These are phyloP conservation scores for Oryzias sinensis DNA, from an alignment of 2,797 vertebrate species.

Conservation along the genomic window DNA sequence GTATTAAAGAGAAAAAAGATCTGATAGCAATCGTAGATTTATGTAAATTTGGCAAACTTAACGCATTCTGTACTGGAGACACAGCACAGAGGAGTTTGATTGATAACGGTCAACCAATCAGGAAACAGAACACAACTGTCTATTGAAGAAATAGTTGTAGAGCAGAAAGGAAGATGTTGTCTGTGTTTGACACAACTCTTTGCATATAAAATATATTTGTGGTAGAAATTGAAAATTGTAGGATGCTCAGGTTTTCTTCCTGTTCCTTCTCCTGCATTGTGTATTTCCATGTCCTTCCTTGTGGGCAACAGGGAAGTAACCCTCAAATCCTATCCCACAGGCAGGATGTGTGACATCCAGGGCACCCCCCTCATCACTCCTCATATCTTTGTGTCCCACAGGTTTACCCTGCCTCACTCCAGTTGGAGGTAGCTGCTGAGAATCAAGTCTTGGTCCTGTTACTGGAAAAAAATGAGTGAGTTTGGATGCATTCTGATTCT, in stretches of 20 bases:
- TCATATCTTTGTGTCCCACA: constrained; percentile 72
- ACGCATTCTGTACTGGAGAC: no score
- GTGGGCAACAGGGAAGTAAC: constrained; percentile 16
- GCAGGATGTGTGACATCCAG: constrained; percentile 48
- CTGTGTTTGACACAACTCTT: no score
- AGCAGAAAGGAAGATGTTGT: no score
- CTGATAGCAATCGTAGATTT: no score
- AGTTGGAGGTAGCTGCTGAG: constrained; percentile 80
- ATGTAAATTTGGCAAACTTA: no score
- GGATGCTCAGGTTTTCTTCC: constrained; percentile 50
- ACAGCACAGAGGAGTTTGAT: no score
- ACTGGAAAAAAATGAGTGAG: constrained; percentile 94
- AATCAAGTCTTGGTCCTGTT: constrained; percentile 80
- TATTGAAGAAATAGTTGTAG: no score
- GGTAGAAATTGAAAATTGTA: constrained; percentile 14
- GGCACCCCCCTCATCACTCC: constrained; percentile 31
- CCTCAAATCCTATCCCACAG: constrained; percentile 21
- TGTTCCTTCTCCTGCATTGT: constrained; percentile 50
- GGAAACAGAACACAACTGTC: no score
- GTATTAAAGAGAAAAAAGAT: no score
- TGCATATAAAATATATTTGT: no score
- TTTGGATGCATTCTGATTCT: constrained; percentile 35
- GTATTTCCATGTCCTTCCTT: constrained; percentile 53
- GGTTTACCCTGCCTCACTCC: constrained; percentile 83
- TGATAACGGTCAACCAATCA: no score